These are phyloP conservation scores for Hipparchia semele DNA, from an alignment of 2,888 invertebrate species.

Conservation along the genomic window DNA sequence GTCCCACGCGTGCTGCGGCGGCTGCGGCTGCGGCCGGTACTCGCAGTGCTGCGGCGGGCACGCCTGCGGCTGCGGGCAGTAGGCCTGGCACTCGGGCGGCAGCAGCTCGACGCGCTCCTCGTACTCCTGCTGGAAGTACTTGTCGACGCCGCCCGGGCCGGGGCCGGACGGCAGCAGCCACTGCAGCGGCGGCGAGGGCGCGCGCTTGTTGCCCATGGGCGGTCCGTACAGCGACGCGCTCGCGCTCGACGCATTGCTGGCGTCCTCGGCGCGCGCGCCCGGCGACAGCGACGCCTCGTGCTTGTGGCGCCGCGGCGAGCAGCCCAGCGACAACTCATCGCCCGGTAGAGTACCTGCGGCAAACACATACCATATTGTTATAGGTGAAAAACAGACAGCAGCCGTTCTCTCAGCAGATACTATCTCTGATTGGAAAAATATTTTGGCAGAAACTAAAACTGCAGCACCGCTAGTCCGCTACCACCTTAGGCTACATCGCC, in stretches of 20 bases:
- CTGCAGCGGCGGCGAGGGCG: slow-evolving; percentile 83
- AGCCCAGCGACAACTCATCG: slow-evolving; percentile 89
- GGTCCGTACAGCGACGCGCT: slow-evolving; percentile 85
- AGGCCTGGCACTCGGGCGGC: slow-evolving; percentile 79
- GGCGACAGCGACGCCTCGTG: slow-evolving; percentile 86
- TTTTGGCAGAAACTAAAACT: too few species aligned
- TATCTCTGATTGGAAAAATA: too few species aligned
- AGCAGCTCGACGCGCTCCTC: slow-evolving; percentile 85
- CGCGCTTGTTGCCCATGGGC: slow-evolving; percentile 71
- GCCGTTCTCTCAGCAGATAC: too few species aligned
- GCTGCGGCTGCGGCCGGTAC: slow-evolving; percentile 86
- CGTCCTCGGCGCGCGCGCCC: slow-evolving; percentile 88
- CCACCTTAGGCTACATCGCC: too few species aligned
- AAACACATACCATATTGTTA: slow-evolving; percentile 41
- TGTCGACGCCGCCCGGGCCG: slow-evolving; percentile 85
- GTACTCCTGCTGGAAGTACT: slow-evolving; percentile 86
- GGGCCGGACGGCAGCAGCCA: slow-evolving; percentile 89
- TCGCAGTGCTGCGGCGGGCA: slow-evolving; percentile 77
- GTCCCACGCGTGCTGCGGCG: slow-evolving; percentile 88
- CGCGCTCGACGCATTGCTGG: slow-evolving; percentile 86
- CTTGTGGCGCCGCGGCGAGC: slow-evolving; percentile 82
- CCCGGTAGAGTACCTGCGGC: slow-evolving; percentile 90
- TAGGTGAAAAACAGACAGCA: too few species aligned
- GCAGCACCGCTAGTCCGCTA: too few species aligned
- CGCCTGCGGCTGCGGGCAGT: slow-evolving; percentile 74